Evolutionary conservation across 2,888 invertebrate genomes (phyloP), one percentile per base, ranked within the genome.

Genomic region (Notocelia uddmanniana): DNA sequence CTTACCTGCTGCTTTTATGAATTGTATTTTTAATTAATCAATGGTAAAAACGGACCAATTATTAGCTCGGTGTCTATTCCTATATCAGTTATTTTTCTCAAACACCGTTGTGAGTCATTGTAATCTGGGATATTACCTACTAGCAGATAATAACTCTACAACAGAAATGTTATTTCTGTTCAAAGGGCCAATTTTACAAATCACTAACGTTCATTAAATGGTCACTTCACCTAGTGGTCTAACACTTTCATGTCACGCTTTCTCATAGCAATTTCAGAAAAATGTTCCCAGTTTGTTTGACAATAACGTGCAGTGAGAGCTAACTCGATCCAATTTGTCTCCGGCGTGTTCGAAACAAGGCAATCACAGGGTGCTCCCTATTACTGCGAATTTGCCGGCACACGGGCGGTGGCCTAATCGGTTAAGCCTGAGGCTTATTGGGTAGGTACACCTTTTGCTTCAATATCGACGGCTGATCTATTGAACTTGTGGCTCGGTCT

Each of bases 271-370:
- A 67, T 71, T 71, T 67, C 59, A 45, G 23, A 67, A 67, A 60
- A 67, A 60, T 67, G 59, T 71, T 48, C 54, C 52, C 41, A 34
- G 78, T 79, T 81, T 78, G 83, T 84, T 82, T 84, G 82, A 79
- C 78, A 78, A 83, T 82, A 84, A 86, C 83, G 80, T 82, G 82
- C 82, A 81, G 84, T 85, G 84, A 82, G 85, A 84, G 85, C 86
- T 89, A 89, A 85, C 85, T 83, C 84, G 84, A 90, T 90, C 89
- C 91, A 92, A 92, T 92, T 91, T 91, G 88, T 88, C 86, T 83
- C 84, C 81, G 85, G 82, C 87, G 84, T 81, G 85, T 84, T 86
- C 85, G 88, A 88, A 88, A 89, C 89, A 88, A 88, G 87, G 86
- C 91, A 91, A 91, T 90, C 89, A 87, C 88, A 82, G 83, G 83